Base-by-base conservation (phyloP, 2,797 vertebrate species). In the Rhinogobio ventralis region DNA sequence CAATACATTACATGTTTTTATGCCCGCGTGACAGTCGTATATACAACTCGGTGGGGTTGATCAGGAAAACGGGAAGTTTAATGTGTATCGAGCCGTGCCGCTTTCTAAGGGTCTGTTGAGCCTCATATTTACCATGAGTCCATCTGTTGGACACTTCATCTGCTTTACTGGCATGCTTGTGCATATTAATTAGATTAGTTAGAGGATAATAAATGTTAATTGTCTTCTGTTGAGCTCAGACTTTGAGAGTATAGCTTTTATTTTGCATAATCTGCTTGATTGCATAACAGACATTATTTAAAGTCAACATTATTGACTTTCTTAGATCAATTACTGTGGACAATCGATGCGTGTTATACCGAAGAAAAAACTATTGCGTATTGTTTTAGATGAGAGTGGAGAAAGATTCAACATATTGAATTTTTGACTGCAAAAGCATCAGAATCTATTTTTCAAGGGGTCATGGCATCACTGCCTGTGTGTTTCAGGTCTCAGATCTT, bases 1-100 rank as follows among this genome's bases (percentile, higher is more conserved):
- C 73, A 55, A 77, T 69, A 69, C 49, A 30, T 84, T 68, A 84
- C 46, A 33, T 77, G 73, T 84, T 77, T 83, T 69, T 69, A 77
- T 69, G 62, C 46, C 72, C 23, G 51, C 10, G 62, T 77, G 82
- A 68, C 73, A 84, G 82, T 77, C 49, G 0, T 55, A 57, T 67
- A 83, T 68, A 76, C 72, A 53, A 28, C 82, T 76, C 62, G 1
- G 23, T 53, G 33, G 49, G 7, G 5, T 67, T 53, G 23, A 66
- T 30, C 28, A 6, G 53, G 28, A 83, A 25, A 66, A 42, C 36
- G 19, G 25, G 28, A 68, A 39, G 57, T 75, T 75, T 76, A 53
- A 51, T 36, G 45, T 51, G 7, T 28, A 75, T 25, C 7, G 45
- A 55, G 51, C 79, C n/a, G 7, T 33, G 79, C 10, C 25, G 2